A percentile compares a stretch with the other conserved stretches of the same genome.
Conservation (phyloP, 2,797 vertebrate species). For the Smutsia gigantea region DNA sequence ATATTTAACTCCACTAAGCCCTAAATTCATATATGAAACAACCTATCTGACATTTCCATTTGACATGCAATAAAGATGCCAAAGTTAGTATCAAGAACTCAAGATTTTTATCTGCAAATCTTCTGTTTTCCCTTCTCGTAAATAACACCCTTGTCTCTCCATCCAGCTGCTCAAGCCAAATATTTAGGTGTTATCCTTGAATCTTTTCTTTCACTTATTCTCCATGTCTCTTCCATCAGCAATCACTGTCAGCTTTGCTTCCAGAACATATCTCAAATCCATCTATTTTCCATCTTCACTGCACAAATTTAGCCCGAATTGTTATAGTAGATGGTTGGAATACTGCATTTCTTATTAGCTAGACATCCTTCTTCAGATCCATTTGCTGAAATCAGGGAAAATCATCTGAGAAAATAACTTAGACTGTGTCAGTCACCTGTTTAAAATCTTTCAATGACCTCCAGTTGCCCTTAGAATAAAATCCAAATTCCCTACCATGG, state of each 20-base stretch:
- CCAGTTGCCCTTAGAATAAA: background rate
- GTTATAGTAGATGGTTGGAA: background rate
- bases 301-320: background rate
- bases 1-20: background rate
- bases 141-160: background rate
- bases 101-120: background rate
- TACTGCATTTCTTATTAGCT: background rate
- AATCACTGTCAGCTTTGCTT: background rate
- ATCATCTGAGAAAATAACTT: background rate
- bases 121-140: background rate
- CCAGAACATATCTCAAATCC: background rate
- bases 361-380: background rate
- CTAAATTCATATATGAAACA: background rate
- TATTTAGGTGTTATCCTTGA: background rate
- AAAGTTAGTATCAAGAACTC: background rate
- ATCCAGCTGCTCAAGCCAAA: background rate
- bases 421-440: background rate
- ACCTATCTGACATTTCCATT: background rate
- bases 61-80: background rate
- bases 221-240: background rate
- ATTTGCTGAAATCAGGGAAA: background rate
- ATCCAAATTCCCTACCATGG: background rate
- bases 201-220: background rate
- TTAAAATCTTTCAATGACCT: background rate
- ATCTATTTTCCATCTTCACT: background rate